These are phyloP conservation scores for Bruchidius siliquastri DNA, from an alignment of 2,888 invertebrate genomes.

Conservation along the genomic window DNA sequence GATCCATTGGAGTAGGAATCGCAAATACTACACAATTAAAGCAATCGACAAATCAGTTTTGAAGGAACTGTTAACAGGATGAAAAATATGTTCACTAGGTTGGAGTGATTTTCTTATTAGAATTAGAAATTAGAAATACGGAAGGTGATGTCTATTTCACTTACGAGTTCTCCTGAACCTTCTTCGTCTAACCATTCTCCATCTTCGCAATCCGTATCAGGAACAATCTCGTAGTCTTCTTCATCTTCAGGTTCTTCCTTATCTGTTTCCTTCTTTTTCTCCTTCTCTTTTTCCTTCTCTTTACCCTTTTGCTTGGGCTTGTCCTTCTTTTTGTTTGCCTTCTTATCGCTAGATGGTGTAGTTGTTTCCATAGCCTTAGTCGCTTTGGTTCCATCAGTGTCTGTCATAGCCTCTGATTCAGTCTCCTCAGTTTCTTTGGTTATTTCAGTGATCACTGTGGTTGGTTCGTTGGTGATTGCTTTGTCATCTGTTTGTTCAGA, in stretches of 20 bases:
- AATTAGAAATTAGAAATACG: too few species aligned
- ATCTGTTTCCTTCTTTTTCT: conserved; percentile 8
- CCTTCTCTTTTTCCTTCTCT: conserved; percentile 4
- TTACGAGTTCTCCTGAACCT: conserved; percentile 15
- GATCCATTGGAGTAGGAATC: too few species aligned
- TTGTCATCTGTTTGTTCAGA: conserved; percentile 35
- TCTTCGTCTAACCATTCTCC: conserved; percentile 51
- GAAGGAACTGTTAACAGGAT: too few species aligned
- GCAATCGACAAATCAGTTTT: too few species aligned
- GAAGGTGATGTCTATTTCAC: too few species aligned
- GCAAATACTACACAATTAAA: too few species aligned
- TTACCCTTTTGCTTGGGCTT: not conserved
- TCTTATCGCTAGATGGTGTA: conserved; percentile 16
- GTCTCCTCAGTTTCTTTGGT: conserved; percentile 9
- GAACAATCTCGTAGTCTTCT: conserved; percentile 53
- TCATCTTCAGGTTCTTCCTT: conserved; percentile 43
- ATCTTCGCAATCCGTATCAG: conserved; percentile 51
- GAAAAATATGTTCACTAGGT: too few species aligned
- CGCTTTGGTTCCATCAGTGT: not conserved
- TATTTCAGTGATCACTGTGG: not conserved
- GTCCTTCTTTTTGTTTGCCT: conserved; percentile 14
- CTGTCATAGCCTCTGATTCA: conserved; percentile 8
- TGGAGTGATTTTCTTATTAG: too few species aligned
- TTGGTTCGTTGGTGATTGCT: conserved; percentile 25
- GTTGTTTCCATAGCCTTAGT: conserved; percentile 8